Evolutionary conservation across 2,797 vertebrate genomes (phyloP).

Genomic region (Chlorospingus flavigularis): DNA sequence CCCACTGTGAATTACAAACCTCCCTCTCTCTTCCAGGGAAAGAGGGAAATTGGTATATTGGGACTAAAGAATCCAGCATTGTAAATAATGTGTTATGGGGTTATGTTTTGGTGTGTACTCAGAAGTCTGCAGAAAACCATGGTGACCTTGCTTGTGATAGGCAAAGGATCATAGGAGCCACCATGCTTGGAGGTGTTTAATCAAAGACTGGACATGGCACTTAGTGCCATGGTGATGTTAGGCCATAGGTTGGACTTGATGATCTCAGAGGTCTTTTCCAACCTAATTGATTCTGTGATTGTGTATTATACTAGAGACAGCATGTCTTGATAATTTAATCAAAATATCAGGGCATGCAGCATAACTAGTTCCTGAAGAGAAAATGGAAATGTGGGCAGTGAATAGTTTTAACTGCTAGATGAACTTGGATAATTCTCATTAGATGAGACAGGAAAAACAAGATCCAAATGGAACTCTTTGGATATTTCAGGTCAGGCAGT

Average conservation of each 20-base stretch:
- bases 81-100: background rate
- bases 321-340: background rate
- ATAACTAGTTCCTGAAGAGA: background rate
- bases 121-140: background rate
- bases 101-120: background rate
- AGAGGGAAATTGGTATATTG: background rate
- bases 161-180: background rate
- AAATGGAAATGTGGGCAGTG: background rate
- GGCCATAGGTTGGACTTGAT: background rate
- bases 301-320: background rate
- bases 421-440: background rate
- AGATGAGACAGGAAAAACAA: constrained; percentile 21
- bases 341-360: background rate
- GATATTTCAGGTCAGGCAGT: background rate
- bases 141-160: background rate
- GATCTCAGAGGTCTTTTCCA: background rate
- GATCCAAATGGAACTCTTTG: background rate
- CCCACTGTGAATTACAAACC: background rate
- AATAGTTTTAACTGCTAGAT: background rate
- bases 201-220: background rate
- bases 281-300: background rate
- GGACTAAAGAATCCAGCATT: background rate
- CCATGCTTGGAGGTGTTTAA: background rate
- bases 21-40: background rate
- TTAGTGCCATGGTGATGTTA: background rate